Evolutionary conservation across 2,113 vertebrate species (phyloP), one percentile per base, ranked within the genome.

Genomic region (Oplegnathus fasciatus): DNA sequence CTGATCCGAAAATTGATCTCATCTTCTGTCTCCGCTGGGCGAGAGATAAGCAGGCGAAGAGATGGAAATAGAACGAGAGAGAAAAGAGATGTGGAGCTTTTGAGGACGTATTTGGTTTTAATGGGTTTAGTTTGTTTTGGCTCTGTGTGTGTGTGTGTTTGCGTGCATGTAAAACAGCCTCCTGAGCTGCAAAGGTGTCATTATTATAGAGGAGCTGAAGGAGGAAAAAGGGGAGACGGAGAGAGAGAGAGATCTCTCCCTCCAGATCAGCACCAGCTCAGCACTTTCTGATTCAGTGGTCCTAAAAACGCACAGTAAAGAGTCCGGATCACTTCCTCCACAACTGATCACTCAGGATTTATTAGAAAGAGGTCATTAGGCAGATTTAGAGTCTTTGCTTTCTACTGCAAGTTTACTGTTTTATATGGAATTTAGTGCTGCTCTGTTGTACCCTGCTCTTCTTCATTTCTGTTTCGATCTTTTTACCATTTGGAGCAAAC

Each of bases 231-330:
- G 2, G 22, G 26, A 55, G 34, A 55, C 30, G 17, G 6, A 2
- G 50, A 22, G 34, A 42, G 44, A 9, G 57, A 9, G 6, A 64
- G 40, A 54, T n/a, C 70, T 57, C 11, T 58, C n/a, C 26, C 15
- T 84, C 77, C 75, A 60, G 86, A 87, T 92, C 89, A 93, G 90
- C 92, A 90, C 85, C 76, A 89, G 72, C 87, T 93, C 92, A 93
- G 92, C 90, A 91, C 80, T 90, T 91, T 91, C 62, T 82, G 85
- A 78, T 44, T 87, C 88, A 93, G 28, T 64, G 76, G 60, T 52
- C 48, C 82, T 60, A 78, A 80, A 86, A 80, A 54, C 14, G 79
- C 80, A 42, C 30, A 69, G 62, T 37, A 65, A 78, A 87, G 84
- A 79, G 46, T 79, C 28, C 40, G 44, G 82, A 85, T 83, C 58